Conservation (phyloP, 2,113 vertebrate genomes). For the Neodontobutis hainanensis region DNA sequence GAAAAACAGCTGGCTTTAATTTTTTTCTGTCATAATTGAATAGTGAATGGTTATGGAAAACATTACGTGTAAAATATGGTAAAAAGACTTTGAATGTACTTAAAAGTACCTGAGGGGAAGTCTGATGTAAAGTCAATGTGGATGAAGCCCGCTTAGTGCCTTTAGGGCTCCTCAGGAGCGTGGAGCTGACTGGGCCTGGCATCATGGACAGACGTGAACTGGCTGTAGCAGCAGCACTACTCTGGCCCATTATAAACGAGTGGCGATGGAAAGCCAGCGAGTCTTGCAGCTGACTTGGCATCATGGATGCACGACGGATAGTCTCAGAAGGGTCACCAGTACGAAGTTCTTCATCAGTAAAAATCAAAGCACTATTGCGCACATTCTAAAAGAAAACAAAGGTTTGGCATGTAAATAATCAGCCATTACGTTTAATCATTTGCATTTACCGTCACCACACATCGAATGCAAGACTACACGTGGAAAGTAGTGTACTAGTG, state of each 20-base stretch:
- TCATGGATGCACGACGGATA: slow-evolving; percentile 84
- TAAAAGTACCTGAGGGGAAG: slow-evolving; percentile 62
- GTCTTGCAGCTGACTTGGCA: slow-evolving; percentile 82
- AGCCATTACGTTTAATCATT: too few species aligned
- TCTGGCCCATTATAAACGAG: slow-evolving; percentile 79
- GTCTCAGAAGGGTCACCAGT: slow-evolving; percentile 88
- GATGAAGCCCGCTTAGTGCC: slow-evolving; percentile 43
- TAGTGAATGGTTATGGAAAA: not conserved
- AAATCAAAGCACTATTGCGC: slow-evolving; percentile 55
- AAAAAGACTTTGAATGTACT: not conserved
- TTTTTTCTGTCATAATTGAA: slow-evolving; percentile 74
- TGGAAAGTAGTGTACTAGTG: too few species aligned
- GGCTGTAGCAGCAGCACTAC: slow-evolving; percentile 12
- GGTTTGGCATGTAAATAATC: not conserved
- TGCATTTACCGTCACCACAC: too few species aligned
- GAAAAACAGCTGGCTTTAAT: slow-evolving; percentile 87
- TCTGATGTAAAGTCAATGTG: slow-evolving; percentile 14
- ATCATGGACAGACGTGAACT: slow-evolving; percentile 78
- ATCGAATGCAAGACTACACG: too few species aligned
- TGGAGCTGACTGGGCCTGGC: slow-evolving; percentile 58
- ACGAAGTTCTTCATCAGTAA: slow-evolving; percentile 90
- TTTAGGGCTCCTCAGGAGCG: slow-evolving; percentile 49
- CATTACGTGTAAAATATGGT: not conserved
- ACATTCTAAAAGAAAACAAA: slow-evolving; percentile 71
- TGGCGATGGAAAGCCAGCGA: slow-evolving; percentile 59